Evolutionary conservation across 2,797 vertebrate genomes (phyloP).

Genomic region (Cheirogaleus major): DNA sequence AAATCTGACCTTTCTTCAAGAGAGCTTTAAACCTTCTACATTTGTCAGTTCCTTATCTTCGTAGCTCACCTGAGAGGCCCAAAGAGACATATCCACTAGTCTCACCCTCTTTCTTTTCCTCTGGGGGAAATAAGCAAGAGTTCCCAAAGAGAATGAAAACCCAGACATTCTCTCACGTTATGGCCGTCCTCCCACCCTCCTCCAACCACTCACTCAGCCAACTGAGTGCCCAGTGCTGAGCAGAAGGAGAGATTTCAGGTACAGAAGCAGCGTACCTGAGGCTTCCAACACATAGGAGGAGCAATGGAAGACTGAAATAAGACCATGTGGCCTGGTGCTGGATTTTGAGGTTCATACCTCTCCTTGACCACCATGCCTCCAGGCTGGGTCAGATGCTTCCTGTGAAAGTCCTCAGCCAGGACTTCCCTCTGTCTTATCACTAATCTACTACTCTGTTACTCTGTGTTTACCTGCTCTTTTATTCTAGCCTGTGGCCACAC

Average conservation of each 20-base stretch:
- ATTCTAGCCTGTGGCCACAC: not conserved
- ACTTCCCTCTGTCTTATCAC: not conserved
- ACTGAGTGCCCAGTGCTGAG: not conserved
- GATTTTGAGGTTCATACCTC: not conserved
- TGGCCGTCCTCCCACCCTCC: not conserved
- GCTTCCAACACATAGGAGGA: not conserved
- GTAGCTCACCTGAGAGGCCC: not conserved
- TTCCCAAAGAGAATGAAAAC: constrained; percentile 34
- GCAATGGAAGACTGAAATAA: not conserved
- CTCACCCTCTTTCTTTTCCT: not conserved
- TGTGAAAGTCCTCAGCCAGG: not conserved
- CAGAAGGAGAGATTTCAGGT: not conserved
- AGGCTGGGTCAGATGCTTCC: not conserved
- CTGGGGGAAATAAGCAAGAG: not conserved
- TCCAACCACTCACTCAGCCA: not conserved
- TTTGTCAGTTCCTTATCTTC: not conserved
- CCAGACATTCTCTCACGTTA: not conserved
- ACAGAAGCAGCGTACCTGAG: not conserved
- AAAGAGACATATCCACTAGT: not conserved
- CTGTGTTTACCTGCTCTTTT: not conserved
- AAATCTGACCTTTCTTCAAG: constrained; percentile 16
- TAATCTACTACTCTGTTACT: not conserved
- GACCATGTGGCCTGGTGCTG: not conserved
- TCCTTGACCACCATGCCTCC: not conserved
- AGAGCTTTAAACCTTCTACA: not conserved